Conservation (phyloP, 1,140 invertebrate species). For the Oncopeltus fasciatus region DNA sequence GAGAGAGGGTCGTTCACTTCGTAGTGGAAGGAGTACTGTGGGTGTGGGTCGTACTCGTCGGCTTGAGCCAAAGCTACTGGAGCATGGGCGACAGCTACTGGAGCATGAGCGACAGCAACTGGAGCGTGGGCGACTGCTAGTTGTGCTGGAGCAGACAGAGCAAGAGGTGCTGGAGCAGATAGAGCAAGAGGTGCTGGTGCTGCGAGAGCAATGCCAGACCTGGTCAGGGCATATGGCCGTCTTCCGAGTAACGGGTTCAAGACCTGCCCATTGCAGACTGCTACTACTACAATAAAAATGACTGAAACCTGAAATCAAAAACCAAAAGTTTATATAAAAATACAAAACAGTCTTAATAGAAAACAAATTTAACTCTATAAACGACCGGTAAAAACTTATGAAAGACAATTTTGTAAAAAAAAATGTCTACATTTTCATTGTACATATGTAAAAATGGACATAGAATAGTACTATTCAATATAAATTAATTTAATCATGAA, state of each 20-base stretch:
- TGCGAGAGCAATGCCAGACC: background rate
- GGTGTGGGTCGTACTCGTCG: constrained; percentile 26
- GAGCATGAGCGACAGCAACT: constrained; percentile 33
- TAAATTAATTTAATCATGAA: too few relatives aligned
- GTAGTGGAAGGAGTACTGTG: constrained; percentile 36
- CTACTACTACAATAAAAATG: background rate
- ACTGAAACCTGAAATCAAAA: background rate
- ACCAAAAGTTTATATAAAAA: background rate
- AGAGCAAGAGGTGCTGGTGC: background rate
- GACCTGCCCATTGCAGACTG: background rate
- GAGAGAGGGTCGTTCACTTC: constrained; percentile 36
- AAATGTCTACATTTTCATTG: too few relatives aligned
- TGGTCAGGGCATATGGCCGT: background rate
- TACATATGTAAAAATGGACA: too few relatives aligned
- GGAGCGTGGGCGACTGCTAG: constrained; percentile 34
- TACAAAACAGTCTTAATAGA: too few relatives aligned
- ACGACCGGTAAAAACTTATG: too few relatives aligned
- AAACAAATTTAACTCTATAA: too few relatives aligned
- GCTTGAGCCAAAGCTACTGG: background rate
- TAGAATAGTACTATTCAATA: too few relatives aligned
- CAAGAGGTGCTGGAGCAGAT: background rate
- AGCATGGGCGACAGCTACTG: constrained; percentile 25
- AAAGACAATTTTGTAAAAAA: too few relatives aligned
- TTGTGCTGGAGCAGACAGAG: background rate
- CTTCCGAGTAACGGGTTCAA: background rate